Conservation (phyloP, 92 coral and sea anemone genomes). For the Galaxea fascicularis region DNA sequence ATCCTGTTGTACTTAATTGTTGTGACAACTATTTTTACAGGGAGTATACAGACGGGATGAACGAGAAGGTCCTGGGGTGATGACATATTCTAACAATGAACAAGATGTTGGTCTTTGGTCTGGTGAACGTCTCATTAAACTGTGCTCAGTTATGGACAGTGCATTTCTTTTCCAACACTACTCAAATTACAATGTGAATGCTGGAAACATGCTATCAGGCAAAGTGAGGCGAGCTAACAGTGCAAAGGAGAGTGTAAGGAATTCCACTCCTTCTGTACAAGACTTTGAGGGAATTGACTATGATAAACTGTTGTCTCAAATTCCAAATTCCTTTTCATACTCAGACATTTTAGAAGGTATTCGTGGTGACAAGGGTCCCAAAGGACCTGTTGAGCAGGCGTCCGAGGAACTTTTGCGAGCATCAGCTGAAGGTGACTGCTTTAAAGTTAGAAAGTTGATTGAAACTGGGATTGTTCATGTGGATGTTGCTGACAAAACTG, state of each 20-base stretch:
- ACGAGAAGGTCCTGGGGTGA: constrained; percentile 92
- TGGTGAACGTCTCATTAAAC: constrained; percentile 90
- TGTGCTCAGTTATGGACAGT: constrained; percentile 98
- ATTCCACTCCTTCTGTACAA: constrained; percentile 58
- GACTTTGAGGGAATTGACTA: constrained; percentile 48
- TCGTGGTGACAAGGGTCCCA: constrained; percentile 74
- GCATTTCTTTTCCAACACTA: constrained; percentile 96
- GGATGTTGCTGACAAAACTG: constrained; percentile 99
- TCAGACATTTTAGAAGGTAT: constrained; percentile 93
- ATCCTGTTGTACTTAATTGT: too few relatives aligned
- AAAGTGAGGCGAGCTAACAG: constrained; percentile 93
- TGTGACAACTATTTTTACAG: constrained; percentile 36
- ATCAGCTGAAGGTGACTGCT: constrained; percentile 89
- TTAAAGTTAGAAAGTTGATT: constrained; percentile 71
- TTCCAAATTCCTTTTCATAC: constrained; percentile 86
- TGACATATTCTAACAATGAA: constrained; percentile 78
- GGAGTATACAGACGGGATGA: constrained; percentile 85
- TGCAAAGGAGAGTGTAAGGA: constrained; percentile 82
- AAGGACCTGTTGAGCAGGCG: constrained; percentile 82
- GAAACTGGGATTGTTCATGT: constrained; percentile 89
- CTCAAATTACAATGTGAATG: constrained; percentile 95
- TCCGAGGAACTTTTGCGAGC: constrained; percentile 77
- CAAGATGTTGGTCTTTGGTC: constrained; percentile 96
- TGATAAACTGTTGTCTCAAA: constrained; percentile 49
- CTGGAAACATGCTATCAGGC: constrained; percentile 87